These are phyloP conservation scores for Tapirus indicus DNA, from an alignment of 2,797 vertebrate species.

Conservation along the genomic window DNA sequence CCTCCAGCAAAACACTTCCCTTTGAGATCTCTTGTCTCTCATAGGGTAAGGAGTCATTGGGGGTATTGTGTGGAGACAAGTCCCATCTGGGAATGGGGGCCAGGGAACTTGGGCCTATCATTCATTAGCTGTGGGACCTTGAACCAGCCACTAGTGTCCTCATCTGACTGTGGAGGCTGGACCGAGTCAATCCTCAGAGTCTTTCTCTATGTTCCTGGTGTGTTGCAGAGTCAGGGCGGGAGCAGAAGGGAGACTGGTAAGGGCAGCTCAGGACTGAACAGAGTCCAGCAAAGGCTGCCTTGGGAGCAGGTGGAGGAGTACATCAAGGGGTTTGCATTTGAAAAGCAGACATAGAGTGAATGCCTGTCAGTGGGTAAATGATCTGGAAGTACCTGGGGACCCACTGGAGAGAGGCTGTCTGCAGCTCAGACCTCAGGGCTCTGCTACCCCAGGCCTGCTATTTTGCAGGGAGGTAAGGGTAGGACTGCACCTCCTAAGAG, in stretches of 20 bases:
- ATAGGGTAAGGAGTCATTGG: not conserved
- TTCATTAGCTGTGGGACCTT: not conserved
- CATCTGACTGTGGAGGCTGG: not conserved
- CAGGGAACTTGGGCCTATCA: not conserved
- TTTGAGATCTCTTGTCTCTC: not conserved
- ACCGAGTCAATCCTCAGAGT: not conserved
- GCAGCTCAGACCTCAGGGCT: not conserved
- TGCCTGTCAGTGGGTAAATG: not conserved
- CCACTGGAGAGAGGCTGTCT: not conserved
- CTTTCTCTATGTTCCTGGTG: not conserved
- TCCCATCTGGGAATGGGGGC: not conserved
- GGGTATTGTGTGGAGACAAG: not conserved
- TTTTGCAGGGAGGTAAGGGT: not conserved
- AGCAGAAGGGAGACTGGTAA: not conserved
- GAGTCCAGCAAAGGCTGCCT: not conserved
- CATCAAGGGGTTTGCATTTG: not conserved
- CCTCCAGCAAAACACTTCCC: not conserved
- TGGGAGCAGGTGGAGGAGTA: constrained; percentile 23
- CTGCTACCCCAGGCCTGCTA: not conserved
- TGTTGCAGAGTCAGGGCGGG: not conserved
- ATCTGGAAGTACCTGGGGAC: not conserved
- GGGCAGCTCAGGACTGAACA: too few species aligned
- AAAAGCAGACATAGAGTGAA: not conserved
- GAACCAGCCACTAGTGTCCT: not conserved
- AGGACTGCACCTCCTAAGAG: not conserved